phyloP scores from a whole-genome alignment of 2,797 vertebrate species.

The Pipistrellus kuhlii region DNA sequence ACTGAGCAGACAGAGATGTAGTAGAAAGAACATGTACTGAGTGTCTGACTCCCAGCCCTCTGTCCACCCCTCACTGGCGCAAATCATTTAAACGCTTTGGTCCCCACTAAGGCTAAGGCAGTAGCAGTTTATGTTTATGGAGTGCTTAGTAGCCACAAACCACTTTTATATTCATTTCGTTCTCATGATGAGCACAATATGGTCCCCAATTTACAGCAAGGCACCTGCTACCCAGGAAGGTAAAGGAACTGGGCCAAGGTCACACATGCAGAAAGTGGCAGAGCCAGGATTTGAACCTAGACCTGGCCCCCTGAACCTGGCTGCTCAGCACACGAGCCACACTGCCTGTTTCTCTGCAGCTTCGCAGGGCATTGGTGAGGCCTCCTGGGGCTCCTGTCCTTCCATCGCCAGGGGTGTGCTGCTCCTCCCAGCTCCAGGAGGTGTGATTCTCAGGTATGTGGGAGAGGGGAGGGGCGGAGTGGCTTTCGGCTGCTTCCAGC shows the following conservation, averaged over 20 bases:
- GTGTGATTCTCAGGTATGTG: not conserved
- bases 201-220: not conserved
- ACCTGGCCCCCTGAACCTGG: not conserved
- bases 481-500: slow-evolving; percentile 2
- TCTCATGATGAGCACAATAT: not conserved
- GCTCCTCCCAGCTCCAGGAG: not conserved
- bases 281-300: not conserved
- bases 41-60: not conserved
- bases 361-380: not conserved
- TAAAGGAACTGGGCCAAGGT: not conserved
- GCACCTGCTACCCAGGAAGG: not conserved
- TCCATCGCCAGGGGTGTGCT: not conserved
- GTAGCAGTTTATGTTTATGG: not conserved
- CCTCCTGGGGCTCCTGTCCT: not conserved
- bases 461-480: not conserved
- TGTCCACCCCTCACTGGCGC: not conserved
- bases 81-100: not conserved
- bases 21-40: not conserved
- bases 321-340: not conserved
- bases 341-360: not conserved
- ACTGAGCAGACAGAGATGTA: not conserved
- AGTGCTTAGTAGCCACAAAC: not conserved
- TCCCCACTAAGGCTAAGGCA: too few species aligned
- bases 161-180: not conserved
- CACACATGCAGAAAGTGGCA: not conserved